phyloP scores from a whole-genome alignment of 2,113 vertebrate species.

The Pseudorhombus dupliciocellatus region DNA sequence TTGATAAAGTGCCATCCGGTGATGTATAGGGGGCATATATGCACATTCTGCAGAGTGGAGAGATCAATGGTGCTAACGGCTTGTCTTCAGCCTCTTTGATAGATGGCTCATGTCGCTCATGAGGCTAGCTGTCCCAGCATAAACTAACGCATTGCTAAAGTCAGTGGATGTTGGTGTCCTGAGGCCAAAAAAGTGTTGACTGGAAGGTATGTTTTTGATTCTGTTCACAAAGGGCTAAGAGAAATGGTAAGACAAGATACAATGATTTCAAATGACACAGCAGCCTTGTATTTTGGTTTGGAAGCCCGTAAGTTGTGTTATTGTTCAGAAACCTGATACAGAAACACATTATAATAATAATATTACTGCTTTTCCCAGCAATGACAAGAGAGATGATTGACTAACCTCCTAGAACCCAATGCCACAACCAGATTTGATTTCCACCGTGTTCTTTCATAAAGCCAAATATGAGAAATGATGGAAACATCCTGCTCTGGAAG shows the following conservation, averaged over 20 bases:
- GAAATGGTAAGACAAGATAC: not conserved
- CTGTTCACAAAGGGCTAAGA: not conserved
- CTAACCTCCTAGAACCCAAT: conserved; percentile 25
- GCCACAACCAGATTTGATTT: conserved; percentile 35
- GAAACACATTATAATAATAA: conserved; percentile 15
- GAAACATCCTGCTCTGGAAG: not conserved
- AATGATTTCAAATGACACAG: conserved; percentile 22
- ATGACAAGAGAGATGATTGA: conserved; percentile 35
- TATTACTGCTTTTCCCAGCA: conserved; percentile 42
- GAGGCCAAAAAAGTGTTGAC: not conserved
- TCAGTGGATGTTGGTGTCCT: not conserved
- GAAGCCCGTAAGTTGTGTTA: conserved; percentile 2
- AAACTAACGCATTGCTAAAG: conserved; percentile 3
- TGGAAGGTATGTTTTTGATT: not conserved
- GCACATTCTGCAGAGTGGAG: conserved; percentile 60
- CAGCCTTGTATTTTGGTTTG: conserved; percentile 19
- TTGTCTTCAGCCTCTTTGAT: conserved; percentile 52
- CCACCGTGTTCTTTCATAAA: conserved; percentile 14
- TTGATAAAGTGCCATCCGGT: conserved; percentile 55
- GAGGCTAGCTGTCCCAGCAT: conserved; percentile 24
- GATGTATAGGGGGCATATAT: conserved; percentile 65
- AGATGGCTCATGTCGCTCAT: conserved; percentile 50
- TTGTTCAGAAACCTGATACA: conserved; percentile 41
- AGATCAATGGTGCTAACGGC: conserved; percentile 67
- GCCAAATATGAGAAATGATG: conserved; percentile 10